Base-by-base conservation (phyloP, 2,888 invertebrate genomes). In the Lymantria dispar region DNA sequence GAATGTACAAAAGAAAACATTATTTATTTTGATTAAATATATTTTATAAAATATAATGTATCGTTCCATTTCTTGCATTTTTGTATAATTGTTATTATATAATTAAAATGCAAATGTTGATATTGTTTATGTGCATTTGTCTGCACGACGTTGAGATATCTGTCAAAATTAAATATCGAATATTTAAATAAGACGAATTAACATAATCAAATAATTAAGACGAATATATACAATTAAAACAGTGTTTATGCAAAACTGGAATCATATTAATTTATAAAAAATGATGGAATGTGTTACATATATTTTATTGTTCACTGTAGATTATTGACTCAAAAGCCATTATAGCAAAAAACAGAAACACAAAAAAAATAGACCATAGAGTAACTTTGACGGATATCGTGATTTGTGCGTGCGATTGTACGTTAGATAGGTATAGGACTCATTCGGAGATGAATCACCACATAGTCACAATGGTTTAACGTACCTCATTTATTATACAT, bases 51-150 rank as follows among this genome's bases (percentile, higher is more conserved):
- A 71, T 67, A 60, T 64, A 72, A 78, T 80, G 68, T 83, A 83
- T 86, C 84, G 86, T 89, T 90, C 89, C 87, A 87, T 82, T 82
- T 82, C 76, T 80, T 85, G 89, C 89, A 89, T 89, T 90, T 87
- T 72, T 85, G 84, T 87, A 81, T 82, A 81, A 87, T 83, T 87
- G 88, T 88, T 89, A 83, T 78, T 85, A 86, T 84, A 78, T 82
- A 33, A 83, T 74, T 69, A 70, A 78, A 64, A 83, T 78, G 80
- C 83, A 76, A 75, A 79, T 85, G 84, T 88, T 87, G 78, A 83
- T 68, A 83, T 84, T 84, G 83, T 80, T 79, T 58, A 60, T 62
- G 68, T 62, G 59, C 59, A 50, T 62, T 49, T 58, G 60, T 13
- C 52, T 60, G 42, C 50, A 55, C 45, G 45, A 33, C 44, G 38